Conservation (phyloP, 2,797 vertebrate genomes). For the Zenarchopterus dispar region DNA sequence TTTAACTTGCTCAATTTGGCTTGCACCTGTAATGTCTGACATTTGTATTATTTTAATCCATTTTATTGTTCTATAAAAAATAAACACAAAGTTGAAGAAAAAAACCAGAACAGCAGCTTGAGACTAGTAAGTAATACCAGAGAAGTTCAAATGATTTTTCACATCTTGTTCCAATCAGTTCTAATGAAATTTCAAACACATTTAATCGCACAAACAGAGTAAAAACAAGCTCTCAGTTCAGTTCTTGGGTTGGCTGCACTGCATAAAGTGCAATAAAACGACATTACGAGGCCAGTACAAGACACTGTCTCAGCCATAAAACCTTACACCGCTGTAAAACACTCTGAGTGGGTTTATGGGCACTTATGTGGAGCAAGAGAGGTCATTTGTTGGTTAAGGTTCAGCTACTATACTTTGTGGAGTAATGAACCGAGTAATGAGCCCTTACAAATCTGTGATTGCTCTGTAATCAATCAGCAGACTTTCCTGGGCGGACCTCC, state of each 20-base stretch:
- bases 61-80: too few relatives aligned
- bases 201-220: constrained; percentile 21
- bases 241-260: constrained; percentile 15
- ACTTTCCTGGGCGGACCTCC: constrained; percentile 17
- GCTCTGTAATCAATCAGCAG: constrained; percentile 46
- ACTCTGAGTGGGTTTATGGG: constrained; percentile 52
- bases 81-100: too few relatives aligned
- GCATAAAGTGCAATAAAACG: constrained; percentile 43
- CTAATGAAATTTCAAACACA: constrained; percentile 18
- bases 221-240: constrained; percentile 14
- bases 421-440: constrained; percentile 61
- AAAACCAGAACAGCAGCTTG: neutral
- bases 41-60: too few relatives aligned
- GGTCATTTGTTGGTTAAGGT: constrained; percentile 48
- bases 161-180: neutral
- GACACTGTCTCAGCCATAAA: constrained; percentile 32
- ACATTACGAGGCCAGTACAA: constrained; percentile 38
- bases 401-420: constrained; percentile 51
- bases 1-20: too few relatives aligned
- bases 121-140: neutral
- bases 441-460: constrained; percentile 34
- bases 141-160: neutral
- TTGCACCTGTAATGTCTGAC: too few relatives aligned
- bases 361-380: constrained; percentile 54
- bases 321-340: constrained; percentile 42